These are phyloP conservation scores for Pseudomyrmex sp. DNA, from an alignment of 1,140 invertebrate genomes.

Conservation along the genomic window DNA sequence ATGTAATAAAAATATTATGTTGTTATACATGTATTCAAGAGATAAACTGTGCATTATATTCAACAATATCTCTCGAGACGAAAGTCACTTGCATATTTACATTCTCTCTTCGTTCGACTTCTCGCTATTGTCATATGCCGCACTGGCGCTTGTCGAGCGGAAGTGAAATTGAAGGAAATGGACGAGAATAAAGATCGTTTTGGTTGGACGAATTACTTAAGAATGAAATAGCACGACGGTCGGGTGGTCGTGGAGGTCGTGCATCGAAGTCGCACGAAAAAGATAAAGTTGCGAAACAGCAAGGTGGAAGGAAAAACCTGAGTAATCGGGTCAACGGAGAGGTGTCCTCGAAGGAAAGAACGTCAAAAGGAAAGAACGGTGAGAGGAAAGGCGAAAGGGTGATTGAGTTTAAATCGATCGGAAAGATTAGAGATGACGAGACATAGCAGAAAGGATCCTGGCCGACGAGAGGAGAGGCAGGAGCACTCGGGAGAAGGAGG, in stretches of 20 bases:
- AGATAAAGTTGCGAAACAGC: conserved; percentile 47
- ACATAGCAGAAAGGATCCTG: conserved; percentile 59
- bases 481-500: neutral
- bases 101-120: neutral
- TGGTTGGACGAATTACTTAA: conserved; percentile 55
- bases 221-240: conserved; percentile 45
- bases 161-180: conserved; percentile 58
- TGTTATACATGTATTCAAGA: neutral
- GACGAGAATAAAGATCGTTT: conserved; percentile 55
- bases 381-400: conserved; percentile 49
- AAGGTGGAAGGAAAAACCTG: conserved; percentile 56
- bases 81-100: conserved; percentile 22
- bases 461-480: neutral
- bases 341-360: neutral
- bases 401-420: conserved; percentile 76
- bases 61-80: neutral
- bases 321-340: conserved; percentile 52
- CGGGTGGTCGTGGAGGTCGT: neutral
- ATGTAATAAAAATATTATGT: neutral
- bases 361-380: conserved; percentile 10
- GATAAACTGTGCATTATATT: neutral
- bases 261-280: conserved; percentile 50
- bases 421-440: conserved; percentile 74
- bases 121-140: conserved; percentile 36
- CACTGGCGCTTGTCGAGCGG: conserved; percentile 25